Conservation (phyloP, 1,140 invertebrate genomes). For the Phortica variegata region DNA sequence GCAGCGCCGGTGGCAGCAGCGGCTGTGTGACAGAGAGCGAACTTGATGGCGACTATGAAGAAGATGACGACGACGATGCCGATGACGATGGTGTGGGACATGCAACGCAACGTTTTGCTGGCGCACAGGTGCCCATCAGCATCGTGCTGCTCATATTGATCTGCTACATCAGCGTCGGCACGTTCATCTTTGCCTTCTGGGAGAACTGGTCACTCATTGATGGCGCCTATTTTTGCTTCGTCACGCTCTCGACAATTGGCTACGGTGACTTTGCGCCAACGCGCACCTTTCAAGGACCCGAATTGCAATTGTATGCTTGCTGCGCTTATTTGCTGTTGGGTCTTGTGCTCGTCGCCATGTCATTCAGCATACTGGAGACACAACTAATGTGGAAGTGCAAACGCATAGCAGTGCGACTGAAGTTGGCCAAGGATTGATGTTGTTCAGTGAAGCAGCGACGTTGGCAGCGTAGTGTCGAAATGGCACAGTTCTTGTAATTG, state of each 20-base stretch:
- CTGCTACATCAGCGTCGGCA: conserved; percentile 72
- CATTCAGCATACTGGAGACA: conserved; percentile 88
- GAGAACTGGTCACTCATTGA: conserved; percentile 80
- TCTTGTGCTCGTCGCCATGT: conserved; percentile 87
- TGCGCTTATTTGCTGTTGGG: conserved; percentile 86
- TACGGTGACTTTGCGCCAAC: conserved; percentile 79
- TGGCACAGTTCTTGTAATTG: conserved; percentile 10
- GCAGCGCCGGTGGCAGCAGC: background rate
- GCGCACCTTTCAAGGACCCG: conserved; percentile 64
- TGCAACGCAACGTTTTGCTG: background rate
- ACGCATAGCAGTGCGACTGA: conserved; percentile 62
- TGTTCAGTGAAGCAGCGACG: background rate
- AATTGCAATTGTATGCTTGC: conserved; percentile 76
- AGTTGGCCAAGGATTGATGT: conserved; percentile 47
- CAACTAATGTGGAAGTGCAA: conserved; percentile 78
- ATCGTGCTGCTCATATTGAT: conserved; percentile 70
- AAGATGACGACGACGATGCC: conserved; percentile 16
- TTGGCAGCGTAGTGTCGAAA: conserved; percentile 8
- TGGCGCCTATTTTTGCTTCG: conserved; percentile 85
- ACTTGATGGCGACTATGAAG: conserved; percentile 18
- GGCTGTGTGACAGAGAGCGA: background rate
- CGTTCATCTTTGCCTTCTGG: conserved; percentile 70
- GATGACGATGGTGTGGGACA: conserved; percentile 1
- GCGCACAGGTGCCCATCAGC: conserved; percentile 67
- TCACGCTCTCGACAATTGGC: conserved; percentile 83